Evolutionary conservation across 1,140 invertebrate genomes (phyloP), one percentile per base, ranked within the genome.

Genomic region (Calephelis virginiensis): DNA sequence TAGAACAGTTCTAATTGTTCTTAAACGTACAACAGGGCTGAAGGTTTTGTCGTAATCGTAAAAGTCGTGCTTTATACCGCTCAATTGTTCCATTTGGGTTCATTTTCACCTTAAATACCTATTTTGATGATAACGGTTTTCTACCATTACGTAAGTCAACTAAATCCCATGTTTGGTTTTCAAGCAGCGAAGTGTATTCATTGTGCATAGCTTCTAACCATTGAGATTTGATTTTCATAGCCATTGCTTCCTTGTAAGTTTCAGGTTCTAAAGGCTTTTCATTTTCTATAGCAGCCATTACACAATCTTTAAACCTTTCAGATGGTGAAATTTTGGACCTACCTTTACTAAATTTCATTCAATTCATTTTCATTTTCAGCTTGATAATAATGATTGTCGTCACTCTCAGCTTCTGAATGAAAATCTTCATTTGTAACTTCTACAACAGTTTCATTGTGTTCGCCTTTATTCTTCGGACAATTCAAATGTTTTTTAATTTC

Each of bases 181-280:
- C 63, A 11, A 62, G 56, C 48, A 70, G 48, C 8, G 68, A 70
- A 70, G 62, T 12, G 68, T 61, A 50, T 61, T 40, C 38, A 40
- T 40, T 40, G 7, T 40, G 38, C 38, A 40, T 40, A 40, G 38
- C 38, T 40, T 40, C 46, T 10, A 53, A 61, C 68, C 68, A 69
- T 14, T 60, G n/a, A 8, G 43, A 37, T n/a, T 40, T 62, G 9
- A 65, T 43, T 48, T 43, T 43, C 43, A 14, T 50, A 9, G 9
- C 11, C 11, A 69, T 69, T 46, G 63, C 67, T 43, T 69, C 67
- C 63, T 69, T 66, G 13, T 66, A 66, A n/a, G 49, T 59, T 12
- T 8, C 56, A 56, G 64, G 40, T 13, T 56, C 49, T 65, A 56
- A 7, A 37, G 5, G 37, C 9, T 17, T 28, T 28, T 59, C 13